A percentile compares a stretch with the other conserved stretches of the same genome.
Conservation (phyloP, 2,888 invertebrate species). For the Drosophila antonietae region DNA sequence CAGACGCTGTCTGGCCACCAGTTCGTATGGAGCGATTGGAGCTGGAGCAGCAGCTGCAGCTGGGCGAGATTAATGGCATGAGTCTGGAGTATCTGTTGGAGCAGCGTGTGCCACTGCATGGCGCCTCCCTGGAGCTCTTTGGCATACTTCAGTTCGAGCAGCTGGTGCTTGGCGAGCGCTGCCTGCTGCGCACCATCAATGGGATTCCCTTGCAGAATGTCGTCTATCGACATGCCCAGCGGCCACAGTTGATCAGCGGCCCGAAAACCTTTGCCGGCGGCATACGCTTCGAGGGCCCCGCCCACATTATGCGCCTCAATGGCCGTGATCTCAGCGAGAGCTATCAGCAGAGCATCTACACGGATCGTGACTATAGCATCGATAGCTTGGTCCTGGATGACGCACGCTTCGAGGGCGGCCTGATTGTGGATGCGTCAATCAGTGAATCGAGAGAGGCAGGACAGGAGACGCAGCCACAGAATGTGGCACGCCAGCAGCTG, state of each 20-base stretch:
- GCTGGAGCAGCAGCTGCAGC: constrained; percentile 52
- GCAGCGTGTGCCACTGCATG: constrained; percentile 74
- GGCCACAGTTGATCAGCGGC: constrained; percentile 71
- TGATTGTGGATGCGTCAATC: constrained; percentile 32
- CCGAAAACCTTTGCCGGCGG: constrained; percentile 68
- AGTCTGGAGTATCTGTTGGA: constrained; percentile 73
- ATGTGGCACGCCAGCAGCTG: constrained; percentile 1
- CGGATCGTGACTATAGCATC: constrained; percentile 72
- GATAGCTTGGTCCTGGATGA: constrained; percentile 71
- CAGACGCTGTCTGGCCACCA: constrained; percentile 50
- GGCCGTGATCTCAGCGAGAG: constrained; percentile 69
- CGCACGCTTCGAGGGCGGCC: constrained; percentile 71
- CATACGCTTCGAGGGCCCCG: constrained; percentile 74
- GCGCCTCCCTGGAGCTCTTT: constrained; percentile 72
- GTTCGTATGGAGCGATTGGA: constrained; percentile 49
- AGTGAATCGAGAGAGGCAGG: constrained; percentile 3
- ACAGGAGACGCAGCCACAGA: not conserved
- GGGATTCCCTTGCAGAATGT: constrained; percentile 69
- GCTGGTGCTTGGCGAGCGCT: constrained; percentile 64
- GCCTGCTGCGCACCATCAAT: constrained; percentile 76
- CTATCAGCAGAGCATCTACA: constrained; percentile 72
- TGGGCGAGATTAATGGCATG: constrained; percentile 74
- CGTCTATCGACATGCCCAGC: constrained; percentile 63
- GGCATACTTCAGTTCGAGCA: constrained; percentile 78
- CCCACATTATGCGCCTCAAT: constrained; percentile 73